A percentile compares a stretch with the other conserved stretches of the same genome.
Evolutionary conservation across 2,113 vertebrate species (phyloP).

Genomic region (Engystomops pustulosus): DNA sequence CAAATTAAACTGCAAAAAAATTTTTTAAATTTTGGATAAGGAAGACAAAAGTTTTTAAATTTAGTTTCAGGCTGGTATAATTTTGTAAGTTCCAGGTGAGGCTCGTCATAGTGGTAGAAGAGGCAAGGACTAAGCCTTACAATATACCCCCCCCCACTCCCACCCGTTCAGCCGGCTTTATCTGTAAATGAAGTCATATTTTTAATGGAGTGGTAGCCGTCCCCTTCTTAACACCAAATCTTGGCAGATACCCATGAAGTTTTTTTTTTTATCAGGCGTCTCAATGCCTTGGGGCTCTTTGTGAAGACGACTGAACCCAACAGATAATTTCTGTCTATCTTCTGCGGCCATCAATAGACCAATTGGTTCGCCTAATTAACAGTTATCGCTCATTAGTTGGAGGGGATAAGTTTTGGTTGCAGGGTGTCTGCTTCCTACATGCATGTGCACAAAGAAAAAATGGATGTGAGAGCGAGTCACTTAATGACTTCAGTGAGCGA

Average conservation of each 20-base stretch:
- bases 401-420: slow-evolving; percentile 43
- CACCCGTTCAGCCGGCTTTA: slow-evolving; percentile 42
- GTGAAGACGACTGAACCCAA: slow-evolving; percentile 57
- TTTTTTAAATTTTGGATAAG: no score
- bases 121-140: not conserved
- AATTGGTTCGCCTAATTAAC: slow-evolving; percentile 54
- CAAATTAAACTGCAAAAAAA: no score
- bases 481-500: slow-evolving; percentile 55
- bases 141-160: not conserved
- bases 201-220: slow-evolving; percentile 30
- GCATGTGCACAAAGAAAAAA: slow-evolving; percentile 51
- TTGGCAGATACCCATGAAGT: slow-evolving; percentile 51
- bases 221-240: slow-evolving; percentile 51
- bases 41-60: no score
- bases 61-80: no score
- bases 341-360: slow-evolving; percentile 49
- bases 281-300: slow-evolving; percentile 43
- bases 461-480: slow-evolving; percentile 49
- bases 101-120: not conserved
- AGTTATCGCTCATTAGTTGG: slow-evolving; percentile 57
- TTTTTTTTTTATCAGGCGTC: slow-evolving; percentile 36
- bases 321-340: slow-evolving; percentile 56
- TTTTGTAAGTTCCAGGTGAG: slow-evolving; percentile 9
- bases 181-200: slow-evolving; percentile 43
- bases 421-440: slow-evolving; percentile 44